Evolutionary conservation across 2,888 invertebrate genomes (phyloP), one percentile per base, ranked within the genome.

Genomic region (Oasisia sp.): DNA sequence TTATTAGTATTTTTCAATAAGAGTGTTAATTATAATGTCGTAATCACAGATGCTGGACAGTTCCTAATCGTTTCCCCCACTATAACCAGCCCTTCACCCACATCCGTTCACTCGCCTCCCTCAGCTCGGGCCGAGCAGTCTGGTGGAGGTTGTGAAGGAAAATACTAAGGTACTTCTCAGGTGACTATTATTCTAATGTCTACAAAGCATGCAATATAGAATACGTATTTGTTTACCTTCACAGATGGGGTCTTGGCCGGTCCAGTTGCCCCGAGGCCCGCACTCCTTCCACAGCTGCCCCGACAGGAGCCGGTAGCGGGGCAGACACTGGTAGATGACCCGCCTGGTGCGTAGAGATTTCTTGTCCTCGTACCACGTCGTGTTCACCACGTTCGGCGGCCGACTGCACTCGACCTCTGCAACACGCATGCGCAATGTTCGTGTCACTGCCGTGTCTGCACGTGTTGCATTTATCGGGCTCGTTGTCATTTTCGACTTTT

Each of bases 281-380:
- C 74, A 74, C 74, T 27, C 74, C 27, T 74, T 74, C 74, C 74
- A 74, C 74, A 74, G 74, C n/a, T 74, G 74, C 74, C 74, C 74
- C 74, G 74, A 74, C n/a, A 74, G 0, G 74, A 74, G 74, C n/a
- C 74, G n/a, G 74, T 74, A 74, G 74, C 74, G 74, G 74, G 74
- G 74, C 74, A 74, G 74, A 74, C 74, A 74, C 74, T 74, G 74
- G n/a, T 74, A 74, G 74, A 74, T 74, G 19, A 74, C 27, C 74
- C 74, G 27, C 74, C 74, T 27, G 19, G 27, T 27, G 74, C 74
- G 74, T 74, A 74, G 74, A 27, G 74, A 74, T 27, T 74, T 74
- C 74, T 74, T 74, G 74, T 74, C 74, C 74, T 74, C 74, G 74
- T 74, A 19, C 27, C 19, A 7, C n/a, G 74, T 74, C 27, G 74